Evolutionary conservation across 2,113 vertebrate genomes (phyloP).

Genomic region (Phalacrocorax pelagicus): DNA sequence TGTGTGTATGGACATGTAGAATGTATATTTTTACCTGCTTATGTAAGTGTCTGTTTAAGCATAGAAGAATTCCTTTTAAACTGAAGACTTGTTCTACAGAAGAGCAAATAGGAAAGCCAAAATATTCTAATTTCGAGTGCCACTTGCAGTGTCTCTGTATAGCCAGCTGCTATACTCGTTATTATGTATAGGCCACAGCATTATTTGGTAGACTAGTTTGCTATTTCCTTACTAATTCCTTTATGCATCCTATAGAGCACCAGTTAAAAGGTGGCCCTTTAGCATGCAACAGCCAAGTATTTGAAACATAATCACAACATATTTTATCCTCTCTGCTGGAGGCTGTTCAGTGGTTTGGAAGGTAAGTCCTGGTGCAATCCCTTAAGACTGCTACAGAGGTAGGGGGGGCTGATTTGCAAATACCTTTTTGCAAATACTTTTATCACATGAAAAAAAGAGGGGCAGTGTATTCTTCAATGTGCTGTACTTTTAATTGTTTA

Average conservation of each 20-base stretch:
- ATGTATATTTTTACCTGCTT: neutral
- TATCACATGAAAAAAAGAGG: neutral
- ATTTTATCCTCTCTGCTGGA: neutral
- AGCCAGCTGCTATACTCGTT: slow-evolving; percentile 48
- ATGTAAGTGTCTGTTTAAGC: neutral
- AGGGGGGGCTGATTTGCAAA: neutral
- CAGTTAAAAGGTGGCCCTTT: slow-evolving; percentile 11
- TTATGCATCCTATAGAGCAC: neutral
- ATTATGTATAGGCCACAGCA: neutral
- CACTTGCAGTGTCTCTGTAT: slow-evolving; percentile 16
- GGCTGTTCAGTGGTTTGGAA: neutral
- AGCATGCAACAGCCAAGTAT: neutral
- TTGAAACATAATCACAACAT: neutral
- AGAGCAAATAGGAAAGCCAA: slow-evolving; percentile 1
- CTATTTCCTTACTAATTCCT: slow-evolving; percentile 33
- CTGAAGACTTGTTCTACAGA: neutral
- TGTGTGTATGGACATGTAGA: neutral
- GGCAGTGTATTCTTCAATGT: neutral
- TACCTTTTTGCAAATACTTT: neutral
- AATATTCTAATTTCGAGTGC: slow-evolving; percentile 42
- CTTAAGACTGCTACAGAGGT: neutral
- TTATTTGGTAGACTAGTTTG: slow-evolving; percentile 37
- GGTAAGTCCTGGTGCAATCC: neutral
- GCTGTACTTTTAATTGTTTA: neutral
- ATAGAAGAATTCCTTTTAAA: neutral